Evolutionary conservation across 2,888 invertebrate species (phyloP), one percentile per base, ranked within the genome.

Genomic region (Aphidoletes aphidimyza): DNA sequence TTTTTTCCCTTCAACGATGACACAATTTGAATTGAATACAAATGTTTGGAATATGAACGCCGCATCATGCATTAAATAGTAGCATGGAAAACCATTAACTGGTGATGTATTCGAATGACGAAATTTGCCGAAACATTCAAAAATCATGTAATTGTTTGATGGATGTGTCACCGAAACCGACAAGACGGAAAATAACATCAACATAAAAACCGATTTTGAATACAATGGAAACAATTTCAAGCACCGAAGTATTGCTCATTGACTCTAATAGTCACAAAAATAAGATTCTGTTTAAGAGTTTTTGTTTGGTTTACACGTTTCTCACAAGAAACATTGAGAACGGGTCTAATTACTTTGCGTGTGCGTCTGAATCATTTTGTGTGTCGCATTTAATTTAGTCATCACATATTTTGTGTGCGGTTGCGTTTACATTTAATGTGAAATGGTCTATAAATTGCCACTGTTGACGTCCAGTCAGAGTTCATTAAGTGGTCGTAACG

Each of bases 141-240:
- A 42, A 34, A 69, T 30, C 69, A n/a, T 69, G 54, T 54, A 54
- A 54, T 54, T 54, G 30, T 69, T 69, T n/a, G 30, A 69, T 30
- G 69, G 30, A 69, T 14, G 34, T 34, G 30, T 69, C 34, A 69
- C 14, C 30, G 5, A 69, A 8, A 17, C 17, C 17, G n/a, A n/a
- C 39, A 54, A n/a, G 22, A n/a, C 69, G 30, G 3, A 30, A 30
- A 26, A 30, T 30, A 30, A n/a, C n/a, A n/a, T n/a, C n/a, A n/a
- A n/a, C n/a, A n/a, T n/a, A n/a, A n/a, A n/a, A n/a, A n/a, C n/a
- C n/a, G n/a, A n/a, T n/a, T n/a, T n/a, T n/a, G n/a, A 14, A 30
- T 69, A 69, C 26, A 69, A 69, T 69, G n/a, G n/a, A n/a, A n/a
- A n/a, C n/a, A n/a, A n/a, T n/a, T n/a, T n/a, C n/a, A n/a, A 11